Evolutionary conservation across 2,888 invertebrate genomes (phyloP).

Genomic region (Steinernema hermaphroditum): DNA sequence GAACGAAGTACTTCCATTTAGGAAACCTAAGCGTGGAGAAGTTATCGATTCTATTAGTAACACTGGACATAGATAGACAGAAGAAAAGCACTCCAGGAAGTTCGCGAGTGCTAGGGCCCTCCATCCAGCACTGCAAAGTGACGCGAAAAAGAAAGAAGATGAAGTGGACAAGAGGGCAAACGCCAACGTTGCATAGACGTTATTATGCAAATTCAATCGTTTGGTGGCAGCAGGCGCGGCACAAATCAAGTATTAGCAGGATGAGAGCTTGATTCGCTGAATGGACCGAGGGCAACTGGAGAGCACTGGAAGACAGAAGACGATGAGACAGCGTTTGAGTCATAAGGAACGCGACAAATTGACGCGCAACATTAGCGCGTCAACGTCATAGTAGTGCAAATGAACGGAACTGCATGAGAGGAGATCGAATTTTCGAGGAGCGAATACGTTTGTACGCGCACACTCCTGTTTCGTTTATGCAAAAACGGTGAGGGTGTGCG

Average conservation of each 20-base stretch:
- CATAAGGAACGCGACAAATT: conserved; percentile 9
- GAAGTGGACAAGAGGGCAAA: not conserved
- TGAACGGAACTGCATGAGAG: too few species aligned
- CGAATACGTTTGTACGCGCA: too few species aligned
- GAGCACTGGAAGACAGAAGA: not conserved
- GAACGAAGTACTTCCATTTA: not conserved
- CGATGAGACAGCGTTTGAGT: not conserved
- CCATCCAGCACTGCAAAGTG: too few species aligned
- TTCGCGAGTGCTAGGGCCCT: too few species aligned
- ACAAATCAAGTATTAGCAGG: not conserved
- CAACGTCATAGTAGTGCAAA: too few species aligned
- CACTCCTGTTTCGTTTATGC: too few species aligned
- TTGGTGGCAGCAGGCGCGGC: not conserved
- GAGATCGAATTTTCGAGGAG: too few species aligned
- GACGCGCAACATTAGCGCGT: not conserved
- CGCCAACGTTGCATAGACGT: not conserved
- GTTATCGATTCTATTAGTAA: conserved; percentile 23
- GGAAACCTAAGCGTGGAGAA: not conserved
- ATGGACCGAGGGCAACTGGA: not conserved
- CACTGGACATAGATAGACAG: not conserved
- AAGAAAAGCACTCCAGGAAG: not conserved
- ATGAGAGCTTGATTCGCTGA: not conserved
- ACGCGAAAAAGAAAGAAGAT: not conserved
- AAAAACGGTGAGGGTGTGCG: too few species aligned
- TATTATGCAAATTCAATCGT: conserved; percentile 20